A percentile compares a stretch with the other conserved stretches of the same genome.
phyloP scores from a whole-genome alignment of 2,888 invertebrate species.

The Stenichneumon culpator region DNA sequence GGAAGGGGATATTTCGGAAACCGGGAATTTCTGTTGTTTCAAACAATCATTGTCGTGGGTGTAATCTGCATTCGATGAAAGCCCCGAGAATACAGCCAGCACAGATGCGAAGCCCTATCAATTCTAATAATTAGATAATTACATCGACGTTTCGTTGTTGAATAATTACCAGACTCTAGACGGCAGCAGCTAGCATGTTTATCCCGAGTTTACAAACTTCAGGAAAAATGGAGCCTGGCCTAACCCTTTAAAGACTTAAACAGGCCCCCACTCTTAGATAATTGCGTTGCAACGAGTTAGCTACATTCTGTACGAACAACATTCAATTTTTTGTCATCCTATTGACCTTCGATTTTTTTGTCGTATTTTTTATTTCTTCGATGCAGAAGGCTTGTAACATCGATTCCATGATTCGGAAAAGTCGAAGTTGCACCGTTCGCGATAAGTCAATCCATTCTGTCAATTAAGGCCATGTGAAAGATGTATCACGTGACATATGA shows the following conservation, averaged over 20 bases:
- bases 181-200: not conserved
- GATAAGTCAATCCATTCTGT: not conserved
- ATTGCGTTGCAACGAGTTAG: not conserved
- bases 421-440: not conserved
- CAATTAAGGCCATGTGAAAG: no score
- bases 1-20: not conserved
- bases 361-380: not conserved
- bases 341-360: not conserved
- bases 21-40: slow-evolving; percentile 27
- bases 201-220: not conserved
- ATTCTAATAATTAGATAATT: slow-evolving; percentile 48
- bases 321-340: not conserved
- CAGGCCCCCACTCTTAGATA: not conserved
- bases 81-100: not conserved
- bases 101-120: slow-evolving; percentile 28
- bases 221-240: not conserved
- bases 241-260: not conserved
- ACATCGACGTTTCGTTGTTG: slow-evolving; percentile 17
- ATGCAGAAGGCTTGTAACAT: not conserved
- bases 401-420: not conserved
- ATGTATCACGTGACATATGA: no score
- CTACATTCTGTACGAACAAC: not conserved
- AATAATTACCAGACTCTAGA: not conserved
- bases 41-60: slow-evolving; percentile 17
- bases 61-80: slow-evolving; percentile 22